A percentile compares a stretch with the other conserved stretches of the same genome.
These are phyloP conservation scores for Chironomus tentans DNA, from an alignment of 2,888 invertebrate species.

Conservation along the genomic window DNA sequence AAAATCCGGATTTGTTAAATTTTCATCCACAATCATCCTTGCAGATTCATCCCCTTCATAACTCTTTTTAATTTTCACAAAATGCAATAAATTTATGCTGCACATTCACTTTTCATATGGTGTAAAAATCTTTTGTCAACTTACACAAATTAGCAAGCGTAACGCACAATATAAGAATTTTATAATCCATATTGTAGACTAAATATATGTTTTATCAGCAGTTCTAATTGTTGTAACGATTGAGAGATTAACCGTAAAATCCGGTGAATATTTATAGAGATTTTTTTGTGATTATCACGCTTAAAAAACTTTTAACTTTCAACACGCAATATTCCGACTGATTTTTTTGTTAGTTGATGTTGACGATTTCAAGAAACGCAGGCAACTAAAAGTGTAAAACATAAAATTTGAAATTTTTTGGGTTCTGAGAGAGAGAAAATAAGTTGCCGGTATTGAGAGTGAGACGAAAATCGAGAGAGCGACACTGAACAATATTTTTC, in stretches of 20 bases:
- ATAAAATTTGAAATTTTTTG: not conserved
- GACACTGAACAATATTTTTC: not conserved
- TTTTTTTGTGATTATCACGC: not conserved
- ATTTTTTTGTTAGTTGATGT: not conserved
- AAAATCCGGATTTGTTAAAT: too few relatives aligned
- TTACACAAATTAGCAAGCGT: constrained; percentile 8
- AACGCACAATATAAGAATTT: not conserved
- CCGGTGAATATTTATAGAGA: not conserved
- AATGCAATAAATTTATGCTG: not conserved
- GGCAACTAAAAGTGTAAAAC: constrained; percentile 2
- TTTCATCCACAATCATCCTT: not conserved
- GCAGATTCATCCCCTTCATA: not conserved
- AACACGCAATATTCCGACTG: not conserved
- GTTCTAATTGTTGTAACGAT: not conserved
- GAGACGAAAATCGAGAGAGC: not conserved
- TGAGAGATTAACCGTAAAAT: not conserved
- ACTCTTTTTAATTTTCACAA: not conserved
- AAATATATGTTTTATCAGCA: not conserved
- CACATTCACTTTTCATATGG: not conserved
- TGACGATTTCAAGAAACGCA: constrained; percentile 10
- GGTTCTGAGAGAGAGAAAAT: not conserved
- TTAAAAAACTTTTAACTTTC: not conserved
- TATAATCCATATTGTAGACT: not conserved
- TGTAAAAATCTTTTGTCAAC: not conserved
- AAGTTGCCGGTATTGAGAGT: not conserved